Percentiles rank a stretch among this genome's conserved stretches.
Conservation (phyloP, 1,140 invertebrate genomes). For the Andricus grossulariae region DNA sequence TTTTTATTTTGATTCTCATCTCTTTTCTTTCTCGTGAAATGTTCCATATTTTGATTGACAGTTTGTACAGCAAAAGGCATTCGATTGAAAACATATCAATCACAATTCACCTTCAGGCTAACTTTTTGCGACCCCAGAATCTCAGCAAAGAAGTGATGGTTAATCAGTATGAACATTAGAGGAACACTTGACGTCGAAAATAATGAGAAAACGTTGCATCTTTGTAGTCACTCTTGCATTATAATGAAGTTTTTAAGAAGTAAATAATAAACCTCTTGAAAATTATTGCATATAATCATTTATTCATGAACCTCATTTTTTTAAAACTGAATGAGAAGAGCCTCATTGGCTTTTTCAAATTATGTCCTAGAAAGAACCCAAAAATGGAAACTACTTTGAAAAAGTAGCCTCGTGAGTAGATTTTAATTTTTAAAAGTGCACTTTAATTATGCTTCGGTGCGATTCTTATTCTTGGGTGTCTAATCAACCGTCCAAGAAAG, state of each 20-base stretch:
- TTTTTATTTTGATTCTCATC: neutral
- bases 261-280: no score
- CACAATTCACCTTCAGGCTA: neutral
- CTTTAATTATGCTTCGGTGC: slow-evolving; percentile 1
- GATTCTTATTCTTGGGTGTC: neutral
- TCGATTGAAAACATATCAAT: slow-evolving; percentile 20
- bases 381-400: neutral
- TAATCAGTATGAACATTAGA: neutral
- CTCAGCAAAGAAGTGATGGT: slow-evolving; percentile 2
- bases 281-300: no score
- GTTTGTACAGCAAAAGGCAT: neutral
- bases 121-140: slow-evolving; percentile 4
- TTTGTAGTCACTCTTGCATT: neutral
- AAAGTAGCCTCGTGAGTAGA: neutral
- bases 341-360: neutral
- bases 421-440: neutral
- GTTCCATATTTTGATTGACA: neutral
- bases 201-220: neutral
- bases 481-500: neutral
- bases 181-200: neutral
- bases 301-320: no score
- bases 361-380: no score
- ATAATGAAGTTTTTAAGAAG: no score
- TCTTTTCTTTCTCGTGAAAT: neutral
- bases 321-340: no score